Base-by-base conservation (phyloP, 2,888 invertebrate species). In the Aethes cnicana region DNA sequence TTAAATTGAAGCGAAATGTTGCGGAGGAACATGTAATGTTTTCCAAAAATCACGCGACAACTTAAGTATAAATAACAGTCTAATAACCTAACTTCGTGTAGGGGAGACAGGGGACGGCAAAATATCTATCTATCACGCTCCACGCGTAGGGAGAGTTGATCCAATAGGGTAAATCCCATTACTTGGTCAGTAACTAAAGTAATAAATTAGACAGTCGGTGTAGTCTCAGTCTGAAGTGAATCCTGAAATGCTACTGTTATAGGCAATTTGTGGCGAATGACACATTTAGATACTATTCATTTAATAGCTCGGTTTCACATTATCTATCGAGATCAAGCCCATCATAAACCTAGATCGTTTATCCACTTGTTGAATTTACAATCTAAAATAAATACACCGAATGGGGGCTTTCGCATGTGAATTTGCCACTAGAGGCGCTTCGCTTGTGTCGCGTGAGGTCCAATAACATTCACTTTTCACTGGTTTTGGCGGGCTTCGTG, bases 111-210 rank as follows among this genome's bases (percentile, higher is more conserved):
- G 23, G 9, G 16, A 37, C 43, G 37, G 14, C 16, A 25, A 36
- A 28, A 30, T 36, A 43, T 36, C n/a, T 16, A 43, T 36, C n/a
- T 16, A 35, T 42, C 32, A 17, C 9, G 25, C 18, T 17, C 32
- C 32, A 14, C 20, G 28, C 42, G 23, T 36, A 28, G 42, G 21
- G 32, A 49, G 25, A 39, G 43, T 47, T 35, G 39, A 33, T 46
- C 30, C 53, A 59, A 59, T 53, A 42, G 59, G 55, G 46, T 47
- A 54, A 58, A 55, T 55, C 50, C 56, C 56, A 61, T 61, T 59
- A 59, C 50, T 55, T 49, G 32, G 46, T 21, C 30, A 30, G 39
- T 47, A 58, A 37, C 54, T 53, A 49, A 56, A 47, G 28, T 50
- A 46, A 46, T 53, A 36, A 53, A 50, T 49, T 48, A 52, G 47